These are phyloP conservation scores for Apaloderma vittatum DNA, from an alignment of 2,113 vertebrate species.

Conservation along the genomic window DNA sequence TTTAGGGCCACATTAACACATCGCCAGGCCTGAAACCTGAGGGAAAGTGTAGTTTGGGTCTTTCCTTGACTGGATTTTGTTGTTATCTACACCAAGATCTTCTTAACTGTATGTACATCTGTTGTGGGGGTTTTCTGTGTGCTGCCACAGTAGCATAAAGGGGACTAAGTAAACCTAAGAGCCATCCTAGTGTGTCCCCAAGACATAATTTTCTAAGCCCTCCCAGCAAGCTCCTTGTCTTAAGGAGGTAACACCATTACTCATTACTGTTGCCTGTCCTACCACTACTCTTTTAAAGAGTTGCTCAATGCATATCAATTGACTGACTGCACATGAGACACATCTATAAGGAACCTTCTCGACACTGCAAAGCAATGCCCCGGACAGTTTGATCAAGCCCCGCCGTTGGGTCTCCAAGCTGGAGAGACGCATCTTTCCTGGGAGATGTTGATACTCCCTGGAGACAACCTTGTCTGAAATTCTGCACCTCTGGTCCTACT, in stretches of 20 bases:
- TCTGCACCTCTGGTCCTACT: background rate
- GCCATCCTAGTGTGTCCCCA: background rate
- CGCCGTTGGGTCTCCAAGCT: background rate
- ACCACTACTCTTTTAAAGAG: background rate
- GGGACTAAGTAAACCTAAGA: background rate
- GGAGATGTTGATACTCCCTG: background rate
- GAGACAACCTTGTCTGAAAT: background rate
- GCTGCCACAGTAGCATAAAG: background rate
- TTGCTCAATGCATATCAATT: background rate
- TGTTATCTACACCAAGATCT: background rate
- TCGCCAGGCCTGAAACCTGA: background rate
- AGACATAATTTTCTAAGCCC: background rate
- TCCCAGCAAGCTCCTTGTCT: background rate
- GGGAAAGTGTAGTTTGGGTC: fast-evolving
- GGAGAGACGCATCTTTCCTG: background rate
- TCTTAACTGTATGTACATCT: background rate
- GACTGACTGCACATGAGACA: background rate
- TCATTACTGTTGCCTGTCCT: background rate
- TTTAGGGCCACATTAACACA: background rate
- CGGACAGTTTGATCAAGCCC: background rate
- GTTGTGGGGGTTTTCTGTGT: background rate
- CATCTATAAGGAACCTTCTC: background rate
- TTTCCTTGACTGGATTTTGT: background rate
- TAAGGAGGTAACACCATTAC: too few species aligned
- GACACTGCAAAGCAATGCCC: background rate